Evolutionary conservation across 2,888 invertebrate genomes (phyloP).

Genomic region (Drosophila neutralis): DNA sequence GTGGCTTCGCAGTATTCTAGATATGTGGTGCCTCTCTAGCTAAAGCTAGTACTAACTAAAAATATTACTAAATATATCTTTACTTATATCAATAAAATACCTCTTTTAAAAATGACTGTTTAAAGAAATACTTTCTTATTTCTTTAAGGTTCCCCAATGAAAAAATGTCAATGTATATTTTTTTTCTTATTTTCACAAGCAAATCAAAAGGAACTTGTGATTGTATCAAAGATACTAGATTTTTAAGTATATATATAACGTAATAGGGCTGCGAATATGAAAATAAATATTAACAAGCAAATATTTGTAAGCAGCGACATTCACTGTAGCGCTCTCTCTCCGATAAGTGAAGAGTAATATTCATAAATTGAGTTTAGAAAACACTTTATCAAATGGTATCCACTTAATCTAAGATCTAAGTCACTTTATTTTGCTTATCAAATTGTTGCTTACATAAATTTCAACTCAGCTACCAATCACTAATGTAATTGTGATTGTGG

Average conservation of each 20-base stretch:
- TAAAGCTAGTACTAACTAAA: too few relatives aligned
- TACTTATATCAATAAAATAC: background rate
- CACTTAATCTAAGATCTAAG: background rate
- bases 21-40: background rate
- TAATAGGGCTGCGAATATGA: background rate
- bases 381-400: background rate
- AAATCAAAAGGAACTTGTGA: background rate
- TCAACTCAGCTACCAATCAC: constrained; percentile 11
- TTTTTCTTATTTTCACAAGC: background rate
- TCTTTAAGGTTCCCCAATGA: too few relatives aligned
- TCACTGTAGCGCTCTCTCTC: background rate
- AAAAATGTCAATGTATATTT: too few relatives aligned
- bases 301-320: background rate
- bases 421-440: constrained; percentile 18
- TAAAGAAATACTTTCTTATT: too few relatives aligned
- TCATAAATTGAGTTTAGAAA: background rate
- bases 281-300: background rate
- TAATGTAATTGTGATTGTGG: constrained; percentile 8
- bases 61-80: background rate
- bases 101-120: too few relatives aligned
- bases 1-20: background rate
- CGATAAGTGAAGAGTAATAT: background rate
- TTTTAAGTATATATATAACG: background rate
- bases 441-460: constrained; percentile 18
- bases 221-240: background rate